phyloP scores from a whole-genome alignment of 35 echinoderm and acorn worm genomes.

The Amphiura filiformis region DNA sequence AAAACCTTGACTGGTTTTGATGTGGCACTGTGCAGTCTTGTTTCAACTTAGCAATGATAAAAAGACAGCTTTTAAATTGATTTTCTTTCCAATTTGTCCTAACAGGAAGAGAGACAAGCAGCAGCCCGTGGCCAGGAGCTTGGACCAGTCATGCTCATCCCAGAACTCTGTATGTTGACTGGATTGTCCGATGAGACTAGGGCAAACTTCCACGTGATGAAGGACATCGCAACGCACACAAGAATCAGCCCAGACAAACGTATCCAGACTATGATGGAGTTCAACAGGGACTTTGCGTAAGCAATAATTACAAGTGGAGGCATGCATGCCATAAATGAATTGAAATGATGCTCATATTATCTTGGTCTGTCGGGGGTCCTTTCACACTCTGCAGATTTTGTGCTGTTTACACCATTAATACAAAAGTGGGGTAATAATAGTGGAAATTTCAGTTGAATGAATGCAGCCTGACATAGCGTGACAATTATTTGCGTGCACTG shows the following conservation, averaged over 20 bases:
- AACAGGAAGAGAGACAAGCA: background rate
- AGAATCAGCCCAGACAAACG: conserved; percentile 59
- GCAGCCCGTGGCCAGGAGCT: conserved; percentile 8
- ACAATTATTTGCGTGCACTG: no score
- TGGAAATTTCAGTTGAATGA: no score
- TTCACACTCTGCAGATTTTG: no score
- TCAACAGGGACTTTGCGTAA: conserved; percentile 29
- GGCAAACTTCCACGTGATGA: conserved; percentile 77
- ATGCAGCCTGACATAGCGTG: no score
- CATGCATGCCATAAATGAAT: background rate
- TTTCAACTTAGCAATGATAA: no score
- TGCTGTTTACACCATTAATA: no score
- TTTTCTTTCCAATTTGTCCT: background rate
- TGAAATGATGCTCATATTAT: background rate
- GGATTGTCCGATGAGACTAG: conserved; percentile 81
- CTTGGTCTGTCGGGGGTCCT: no score
- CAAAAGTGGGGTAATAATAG: no score
- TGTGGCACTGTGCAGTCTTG: no score
- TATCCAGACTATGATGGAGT: conserved; percentile 18
- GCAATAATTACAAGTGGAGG: background rate
- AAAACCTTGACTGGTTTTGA: no score
- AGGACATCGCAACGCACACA: conserved; percentile 72
- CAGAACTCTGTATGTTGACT: conserved; percentile 84
- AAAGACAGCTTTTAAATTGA: background rate
- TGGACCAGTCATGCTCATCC: conserved; percentile 53